Percentiles rank a stretch among this genome's conserved stretches.
Evolutionary conservation across 2,113 vertebrate genomes (phyloP).

Genomic region (Pao palembangensis): DNA sequence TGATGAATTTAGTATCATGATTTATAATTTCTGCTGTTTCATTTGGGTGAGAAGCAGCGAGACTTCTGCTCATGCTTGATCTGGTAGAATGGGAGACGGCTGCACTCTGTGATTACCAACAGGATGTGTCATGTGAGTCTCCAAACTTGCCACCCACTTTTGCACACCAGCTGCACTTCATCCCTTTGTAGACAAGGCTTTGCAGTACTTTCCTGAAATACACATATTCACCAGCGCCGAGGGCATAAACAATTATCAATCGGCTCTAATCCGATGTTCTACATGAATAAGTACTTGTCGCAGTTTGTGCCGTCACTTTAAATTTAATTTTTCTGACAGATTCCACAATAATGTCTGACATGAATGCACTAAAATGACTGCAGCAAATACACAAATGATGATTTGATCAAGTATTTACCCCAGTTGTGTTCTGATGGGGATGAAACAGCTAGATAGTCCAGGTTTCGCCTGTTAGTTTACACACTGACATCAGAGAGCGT

Average conservation of each 20-base stretch:
- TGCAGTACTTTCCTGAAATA: slow-evolving; percentile 70
- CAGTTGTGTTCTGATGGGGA: too few species aligned
- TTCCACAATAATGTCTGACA: too few species aligned
- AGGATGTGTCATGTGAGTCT: slow-evolving; percentile 34
- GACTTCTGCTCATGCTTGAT: slow-evolving; percentile 18
- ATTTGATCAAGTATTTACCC: too few species aligned
- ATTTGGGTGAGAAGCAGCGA: slow-evolving; percentile 2
- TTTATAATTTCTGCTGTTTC: neutral
- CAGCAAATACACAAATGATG: too few species aligned
- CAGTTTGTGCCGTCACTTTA: slow-evolving; percentile 51
- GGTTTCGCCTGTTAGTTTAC: too few species aligned
- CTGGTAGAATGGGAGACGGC: slow-evolving; percentile 12
- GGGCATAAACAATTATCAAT: slow-evolving; percentile 78
- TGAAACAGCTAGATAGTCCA: too few species aligned
- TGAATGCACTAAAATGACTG: too few species aligned
- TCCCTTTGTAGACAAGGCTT: slow-evolving; percentile 46
- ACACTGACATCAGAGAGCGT: too few species aligned
- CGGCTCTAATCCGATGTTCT: slow-evolving; percentile 74
- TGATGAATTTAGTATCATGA: neutral
- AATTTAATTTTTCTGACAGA: too few species aligned
- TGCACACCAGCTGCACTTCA: slow-evolving; percentile 39
- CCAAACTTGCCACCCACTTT: slow-evolving; percentile 51
- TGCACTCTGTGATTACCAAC: slow-evolving; percentile 35
- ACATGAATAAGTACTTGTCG: slow-evolving; percentile 64
- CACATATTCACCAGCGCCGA: slow-evolving; percentile 71